Evolutionary conservation across 2,888 invertebrate species (phyloP), one percentile per base, ranked within the genome.

Genomic region (Idaea aversata): DNA sequence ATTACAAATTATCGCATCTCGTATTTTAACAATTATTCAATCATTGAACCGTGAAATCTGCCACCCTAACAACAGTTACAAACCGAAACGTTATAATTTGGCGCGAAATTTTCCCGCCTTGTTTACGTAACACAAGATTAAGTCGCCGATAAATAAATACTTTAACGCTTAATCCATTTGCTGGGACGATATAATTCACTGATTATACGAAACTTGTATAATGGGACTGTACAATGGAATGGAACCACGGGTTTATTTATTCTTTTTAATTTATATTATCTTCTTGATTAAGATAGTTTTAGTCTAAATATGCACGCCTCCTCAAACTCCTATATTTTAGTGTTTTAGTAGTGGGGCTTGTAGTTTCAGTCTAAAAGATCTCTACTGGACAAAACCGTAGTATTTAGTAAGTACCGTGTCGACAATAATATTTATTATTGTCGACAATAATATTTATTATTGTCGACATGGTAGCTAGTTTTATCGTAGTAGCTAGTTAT

Each of bases 141-240:
- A 86, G 76, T 77, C 80, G 75, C 74, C 84, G 88, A 87, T 90
- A 90, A 90, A 91, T 90, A 91, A 91, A 91, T 86, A 91, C 89
- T 91, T 88, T 87, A 78, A 86, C 85, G 77, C 76, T 86, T 88
- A 90, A 91, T 91, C 88, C 90, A 88, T 88, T 90, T 88, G 84
- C 86, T 81, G 79, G 75, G 79, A 75, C 81, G 84, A 86, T 88
- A 86, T 87, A 82, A 88, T 88, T 86, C 85, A 75, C 74, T 74
- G 83, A 84, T 84, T 80, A 78, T 76, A 85, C 82, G 81, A 81
- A 84, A 83, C 73, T 77, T 75, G 83, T 86, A 87, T 82, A 87
- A 87, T 78, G 80, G 79, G 72, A 57, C 59, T 67, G 71, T 66
- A 85, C 83, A 83, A 84, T 76, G 77, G 72, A 72, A 69, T 67